Conservation (phyloP, 2,888 invertebrate genomes). For the Epiblema foenella region DNA sequence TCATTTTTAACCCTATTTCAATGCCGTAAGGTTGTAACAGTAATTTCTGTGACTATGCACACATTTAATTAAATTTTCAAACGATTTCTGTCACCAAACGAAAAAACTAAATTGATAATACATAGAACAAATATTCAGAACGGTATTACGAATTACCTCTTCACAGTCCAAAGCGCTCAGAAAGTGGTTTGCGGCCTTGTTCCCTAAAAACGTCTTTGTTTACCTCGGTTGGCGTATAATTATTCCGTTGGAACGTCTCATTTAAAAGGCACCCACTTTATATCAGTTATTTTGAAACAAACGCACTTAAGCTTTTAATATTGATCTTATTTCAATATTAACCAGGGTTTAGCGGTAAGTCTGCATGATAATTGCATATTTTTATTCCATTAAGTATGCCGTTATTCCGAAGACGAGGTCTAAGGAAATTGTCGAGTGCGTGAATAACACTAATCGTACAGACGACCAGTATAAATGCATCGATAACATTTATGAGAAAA, state of each 20-base stretch:
- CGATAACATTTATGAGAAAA: not conserved
- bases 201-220: conserved; percentile 26
- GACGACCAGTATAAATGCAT: not conserved
- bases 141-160: not conserved
- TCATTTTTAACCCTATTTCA: no score
- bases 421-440: not conserved
- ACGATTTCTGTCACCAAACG: not conserved
- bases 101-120: not conserved
- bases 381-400: not conserved
- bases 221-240: conserved; percentile 33
- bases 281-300: conserved; percentile 13
- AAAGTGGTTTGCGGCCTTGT: conserved; percentile 24
- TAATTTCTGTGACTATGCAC: no score
- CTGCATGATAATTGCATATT: not conserved
- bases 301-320: conserved; percentile 6
- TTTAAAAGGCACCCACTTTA: conserved; percentile 12
- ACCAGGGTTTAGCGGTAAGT: not conserved
- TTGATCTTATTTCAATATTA: conserved; percentile 5
- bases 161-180: conserved; percentile 17
- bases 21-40: no score
- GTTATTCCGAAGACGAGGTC: not conserved
- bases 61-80: no score
- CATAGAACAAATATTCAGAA: not conserved
- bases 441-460: not conserved
- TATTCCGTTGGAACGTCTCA: conserved; percentile 33